Evolutionary conservation across 2,888 invertebrate species (phyloP).

Genomic region (Noctua janthina): DNA sequence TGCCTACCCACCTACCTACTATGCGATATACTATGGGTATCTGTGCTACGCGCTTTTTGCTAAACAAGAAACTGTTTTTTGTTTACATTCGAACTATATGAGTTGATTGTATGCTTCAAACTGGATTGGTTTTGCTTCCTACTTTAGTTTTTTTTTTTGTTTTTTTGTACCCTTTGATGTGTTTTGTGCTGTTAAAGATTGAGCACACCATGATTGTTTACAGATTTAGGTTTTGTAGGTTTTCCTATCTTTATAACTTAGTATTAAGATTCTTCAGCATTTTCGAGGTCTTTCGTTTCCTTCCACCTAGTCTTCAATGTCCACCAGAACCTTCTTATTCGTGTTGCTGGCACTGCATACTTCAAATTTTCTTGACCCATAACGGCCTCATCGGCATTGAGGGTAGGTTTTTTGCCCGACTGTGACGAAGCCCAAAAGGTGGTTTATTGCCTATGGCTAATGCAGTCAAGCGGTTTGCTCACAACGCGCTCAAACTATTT

Average conservation of each 20-base stretch:
- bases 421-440: no score
- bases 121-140: slow-evolving; percentile 34
- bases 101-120: slow-evolving; percentile 26
- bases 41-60: slow-evolving; percentile 45
- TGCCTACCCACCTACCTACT: slow-evolving; percentile 11
- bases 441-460: no score
- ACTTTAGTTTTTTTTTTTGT: slow-evolving; percentile 1
- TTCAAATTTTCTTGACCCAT: background rate
- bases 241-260: background rate
- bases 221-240: background rate
- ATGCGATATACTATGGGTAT: slow-evolving; percentile 12
- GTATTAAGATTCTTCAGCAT: no score
- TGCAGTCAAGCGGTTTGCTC: background rate
- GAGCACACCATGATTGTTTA: background rate
- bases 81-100: slow-evolving; percentile 34
- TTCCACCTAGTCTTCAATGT: background rate
- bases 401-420: no score
- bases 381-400: background rate
- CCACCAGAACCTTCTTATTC: background rate
- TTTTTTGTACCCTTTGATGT: slow-evolving; percentile 30
- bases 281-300: background rate
- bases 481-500: background rate
- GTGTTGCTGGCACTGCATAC: background rate
- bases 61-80: slow-evolving; percentile 47
- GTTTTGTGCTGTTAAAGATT: slow-evolving; percentile 4